Percentiles rank a stretch among this genome's conserved stretches.
These are phyloP conservation scores for Vidua macroura DNA, from an alignment of 2,113 vertebrate genomes.

Conservation along the genomic window DNA sequence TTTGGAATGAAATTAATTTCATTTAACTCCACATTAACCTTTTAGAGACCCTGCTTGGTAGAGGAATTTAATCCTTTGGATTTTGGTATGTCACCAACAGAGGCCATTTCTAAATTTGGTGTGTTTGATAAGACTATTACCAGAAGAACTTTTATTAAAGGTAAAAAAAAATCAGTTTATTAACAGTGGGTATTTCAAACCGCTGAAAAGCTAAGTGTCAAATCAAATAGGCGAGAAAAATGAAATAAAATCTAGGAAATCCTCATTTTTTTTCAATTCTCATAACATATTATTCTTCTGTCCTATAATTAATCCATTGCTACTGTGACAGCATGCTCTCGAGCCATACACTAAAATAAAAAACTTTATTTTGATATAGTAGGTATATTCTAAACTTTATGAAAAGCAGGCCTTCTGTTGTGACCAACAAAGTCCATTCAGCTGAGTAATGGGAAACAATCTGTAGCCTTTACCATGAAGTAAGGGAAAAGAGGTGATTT, in stretches of 20 bases:
- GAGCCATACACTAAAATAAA: neutral
- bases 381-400: neutral
- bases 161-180: neutral
- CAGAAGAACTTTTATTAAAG: neutral
- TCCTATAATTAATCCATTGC: neutral
- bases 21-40: conserved; percentile 21
- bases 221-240: neutral
- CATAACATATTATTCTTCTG: neutral
- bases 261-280: neutral
- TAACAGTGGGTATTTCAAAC: neutral
- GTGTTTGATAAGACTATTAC: neutral
- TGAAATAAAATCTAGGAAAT: neutral
- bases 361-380: neutral
- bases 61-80: conserved; percentile 16
- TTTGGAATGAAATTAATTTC: conserved; percentile 55
- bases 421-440: neutral
- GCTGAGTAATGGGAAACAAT: neutral
- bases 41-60: neutral
- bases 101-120: neutral
- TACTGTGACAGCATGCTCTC: neutral
- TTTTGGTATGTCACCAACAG: neutral
- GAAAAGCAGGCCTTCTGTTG: neutral
- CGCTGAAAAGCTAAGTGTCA: neutral
- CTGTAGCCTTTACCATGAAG: neutral
- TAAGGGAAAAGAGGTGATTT: neutral